A percentile compares a stretch with the other conserved stretches of the same genome.
Evolutionary conservation across 2,888 invertebrate species (phyloP).

Genomic region (Drosophila nr. medialis): DNA sequence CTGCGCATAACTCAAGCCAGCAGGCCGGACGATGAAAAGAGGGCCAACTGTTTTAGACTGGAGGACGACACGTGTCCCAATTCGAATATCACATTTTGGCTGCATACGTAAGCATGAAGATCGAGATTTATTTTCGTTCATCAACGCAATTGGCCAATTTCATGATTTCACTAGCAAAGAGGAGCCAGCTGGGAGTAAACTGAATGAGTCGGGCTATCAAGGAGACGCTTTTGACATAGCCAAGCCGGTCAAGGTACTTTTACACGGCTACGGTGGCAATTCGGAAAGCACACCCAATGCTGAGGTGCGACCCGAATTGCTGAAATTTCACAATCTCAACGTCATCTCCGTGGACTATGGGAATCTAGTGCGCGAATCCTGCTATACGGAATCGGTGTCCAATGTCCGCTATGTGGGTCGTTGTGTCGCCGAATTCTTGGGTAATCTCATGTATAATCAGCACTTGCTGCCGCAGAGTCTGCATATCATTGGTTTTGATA

Average conservation of each 20-base stretch:
- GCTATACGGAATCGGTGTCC: constrained; percentile 86
- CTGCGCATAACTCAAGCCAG: neutral
- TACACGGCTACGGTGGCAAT: constrained; percentile 88
- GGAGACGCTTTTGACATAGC: neutral
- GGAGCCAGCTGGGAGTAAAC: constrained; percentile 84
- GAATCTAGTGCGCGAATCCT: constrained; percentile 86
- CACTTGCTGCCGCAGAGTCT: neutral
- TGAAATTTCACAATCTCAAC: constrained; percentile 86
- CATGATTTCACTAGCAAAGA: neutral
- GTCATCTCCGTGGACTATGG: constrained; percentile 87
- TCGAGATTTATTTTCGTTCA: neutral
- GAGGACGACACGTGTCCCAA: constrained; percentile 85
- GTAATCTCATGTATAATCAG: neutral
- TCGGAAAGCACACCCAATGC: constrained; percentile 86
- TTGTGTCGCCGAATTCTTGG: constrained; percentile 86
- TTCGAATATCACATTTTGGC: constrained; percentile 87
- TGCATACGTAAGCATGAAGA: constrained; percentile 86
- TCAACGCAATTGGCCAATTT: neutral
- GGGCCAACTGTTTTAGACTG: constrained; percentile 22
- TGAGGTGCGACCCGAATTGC: constrained; percentile 87
- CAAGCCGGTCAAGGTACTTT: constrained; percentile 86
- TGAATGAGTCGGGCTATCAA: constrained; percentile 59
- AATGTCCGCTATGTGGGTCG: constrained; percentile 87
- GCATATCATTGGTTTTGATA: constrained; percentile 5
- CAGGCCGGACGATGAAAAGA: neutral